Percentiles rank a stretch among this genome's conserved stretches.
Conservation (phyloP, 2,113 vertebrate genomes). For the Xiphophorus hellerii region DNA sequence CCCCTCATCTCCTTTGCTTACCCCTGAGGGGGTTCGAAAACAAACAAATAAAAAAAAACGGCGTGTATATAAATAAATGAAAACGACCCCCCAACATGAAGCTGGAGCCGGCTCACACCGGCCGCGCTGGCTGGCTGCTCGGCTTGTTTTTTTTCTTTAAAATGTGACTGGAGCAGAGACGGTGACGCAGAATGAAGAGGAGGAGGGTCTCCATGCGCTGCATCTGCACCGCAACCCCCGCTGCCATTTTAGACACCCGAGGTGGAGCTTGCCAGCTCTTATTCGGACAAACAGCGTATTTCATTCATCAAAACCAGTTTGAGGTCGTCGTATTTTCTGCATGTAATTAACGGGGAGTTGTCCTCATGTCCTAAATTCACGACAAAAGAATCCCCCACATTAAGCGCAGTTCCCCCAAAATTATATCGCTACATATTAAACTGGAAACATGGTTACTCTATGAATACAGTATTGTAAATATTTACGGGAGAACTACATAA, state of each 20-base stretch:
- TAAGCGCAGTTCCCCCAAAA: no score
- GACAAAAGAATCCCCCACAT: no score
- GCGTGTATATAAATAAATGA: not conserved
- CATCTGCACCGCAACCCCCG: slow-evolving; percentile 56
- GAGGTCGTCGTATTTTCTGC: not conserved
- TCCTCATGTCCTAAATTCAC: no score
- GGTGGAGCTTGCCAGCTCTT: slow-evolving; percentile 27
- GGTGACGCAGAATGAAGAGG: slow-evolving; percentile 56
- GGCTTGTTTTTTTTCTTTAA: slow-evolving; percentile 17
- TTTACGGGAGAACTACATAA: no score
- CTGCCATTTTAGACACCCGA: slow-evolving; percentile 77
- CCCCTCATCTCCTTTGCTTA: slow-evolving; percentile 65
- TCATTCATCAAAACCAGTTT: not conserved
- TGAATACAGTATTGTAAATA: no score
- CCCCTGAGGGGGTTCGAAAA: slow-evolving; percentile 13
- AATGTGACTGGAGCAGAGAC: slow-evolving; percentile 48
- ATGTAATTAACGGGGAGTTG: not conserved
- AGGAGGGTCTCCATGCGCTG: slow-evolving; percentile 21
- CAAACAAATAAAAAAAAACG: not conserved
- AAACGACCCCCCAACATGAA: not conserved
- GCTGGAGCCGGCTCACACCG: slow-evolving; percentile 61
- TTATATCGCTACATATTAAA: no score
- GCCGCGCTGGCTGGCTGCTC: slow-evolving; percentile 27
- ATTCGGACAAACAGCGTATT: not conserved
- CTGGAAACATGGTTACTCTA: no score